Evolutionary conservation across 64 coral and sea anemone genomes (phyloP), one percentile per base, ranked within the genome.

Genomic region (Pocillopora verrucosa): DNA sequence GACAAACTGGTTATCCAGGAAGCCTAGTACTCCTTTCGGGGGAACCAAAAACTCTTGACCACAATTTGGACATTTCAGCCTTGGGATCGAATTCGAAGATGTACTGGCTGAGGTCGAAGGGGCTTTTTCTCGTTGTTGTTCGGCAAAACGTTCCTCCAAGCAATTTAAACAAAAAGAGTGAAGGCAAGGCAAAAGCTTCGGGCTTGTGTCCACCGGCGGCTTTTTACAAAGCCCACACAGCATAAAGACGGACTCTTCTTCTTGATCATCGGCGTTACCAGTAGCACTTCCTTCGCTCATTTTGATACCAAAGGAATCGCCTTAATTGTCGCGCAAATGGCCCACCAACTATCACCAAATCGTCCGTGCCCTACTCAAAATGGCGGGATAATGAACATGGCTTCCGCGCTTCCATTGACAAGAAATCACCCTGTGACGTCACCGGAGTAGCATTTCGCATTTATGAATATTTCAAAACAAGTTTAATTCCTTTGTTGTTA

Each of bases 31-130:
- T 81, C 97, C 97, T 36, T 95, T 93, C 59, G 81, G 91, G 41
- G 97, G 97, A 41, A 99, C 97, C 16, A 99, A 78, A 86, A 99
- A 99, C 74, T 99, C 97, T 64, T 99, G 97, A 17, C 97, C 97
- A 61, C 97, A 99, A 25, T 88, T 99, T 56, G 97, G 97, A 77
- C 97, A 99, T 91, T 99, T 99, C 35, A 99, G 78, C 38, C 97
- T 82, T 36, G 90, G 88, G 59, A 95, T 80, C 24, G 89, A 59
- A 60, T 79, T 79, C 30, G 93, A 83, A 11, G 90, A 88, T 16
- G 82, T 30, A 87, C 65, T 87, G 6, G 91, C 36, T 74, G 80
- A 81, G 74, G 83, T 75, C 22, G 88, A 38, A 37, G 93, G 65
- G 1, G 70, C 62, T 36, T 84, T 91, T 11, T 98, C 92, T 61